Evolutionary conservation across 2,888 invertebrate species (phyloP).

Genomic region (Meliscaeva auricollis): DNA sequence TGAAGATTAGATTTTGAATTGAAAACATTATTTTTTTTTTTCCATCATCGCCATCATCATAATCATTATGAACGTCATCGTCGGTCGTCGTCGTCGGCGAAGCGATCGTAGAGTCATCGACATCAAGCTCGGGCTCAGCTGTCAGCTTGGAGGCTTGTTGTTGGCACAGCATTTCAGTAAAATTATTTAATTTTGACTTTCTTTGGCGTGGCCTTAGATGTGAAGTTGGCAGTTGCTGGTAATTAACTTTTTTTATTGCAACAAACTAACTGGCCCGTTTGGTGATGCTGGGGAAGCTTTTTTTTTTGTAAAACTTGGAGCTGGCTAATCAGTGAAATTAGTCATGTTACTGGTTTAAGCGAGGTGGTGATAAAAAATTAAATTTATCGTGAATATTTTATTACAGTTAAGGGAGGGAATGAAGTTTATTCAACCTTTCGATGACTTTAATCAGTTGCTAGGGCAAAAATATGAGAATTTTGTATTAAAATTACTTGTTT

Average conservation of each 20-base stretch:
- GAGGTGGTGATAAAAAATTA: slow-evolving; percentile 22
- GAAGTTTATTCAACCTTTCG: slow-evolving; percentile 35
- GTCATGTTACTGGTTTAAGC: slow-evolving; percentile 30
- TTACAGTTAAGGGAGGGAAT: neutral
- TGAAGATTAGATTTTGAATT: slow-evolving; percentile 64
- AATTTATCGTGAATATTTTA: slow-evolving; percentile 27
- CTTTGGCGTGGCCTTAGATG: slow-evolving; percentile 33
- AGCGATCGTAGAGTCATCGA: slow-evolving; percentile 54
- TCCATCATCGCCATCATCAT: slow-evolving; percentile 45
- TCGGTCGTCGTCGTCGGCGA: neutral
- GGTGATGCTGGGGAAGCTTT: slow-evolving; percentile 14
- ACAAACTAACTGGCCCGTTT: slow-evolving; percentile 25
- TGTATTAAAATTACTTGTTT: too few relatives aligned
- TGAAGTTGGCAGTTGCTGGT: slow-evolving; percentile 28
- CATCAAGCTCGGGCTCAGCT: slow-evolving; percentile 21
- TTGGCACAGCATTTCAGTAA: slow-evolving; percentile 46
- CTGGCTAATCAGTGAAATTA: slow-evolving; percentile 43
- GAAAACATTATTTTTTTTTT: slow-evolving; percentile 60
- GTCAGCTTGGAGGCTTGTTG: neutral
- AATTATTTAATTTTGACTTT: slow-evolving; percentile 38
- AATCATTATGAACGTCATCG: slow-evolving; percentile 11
- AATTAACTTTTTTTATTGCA: slow-evolving; percentile 55
- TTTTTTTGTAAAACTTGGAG: slow-evolving; percentile 18
- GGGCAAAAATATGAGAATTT: too few relatives aligned
- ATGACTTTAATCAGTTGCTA: too few relatives aligned